Evolutionary conservation across 2,888 invertebrate genomes (phyloP), one percentile per base, ranked within the genome.

Genomic region (Drosophila nr. fundita): DNA sequence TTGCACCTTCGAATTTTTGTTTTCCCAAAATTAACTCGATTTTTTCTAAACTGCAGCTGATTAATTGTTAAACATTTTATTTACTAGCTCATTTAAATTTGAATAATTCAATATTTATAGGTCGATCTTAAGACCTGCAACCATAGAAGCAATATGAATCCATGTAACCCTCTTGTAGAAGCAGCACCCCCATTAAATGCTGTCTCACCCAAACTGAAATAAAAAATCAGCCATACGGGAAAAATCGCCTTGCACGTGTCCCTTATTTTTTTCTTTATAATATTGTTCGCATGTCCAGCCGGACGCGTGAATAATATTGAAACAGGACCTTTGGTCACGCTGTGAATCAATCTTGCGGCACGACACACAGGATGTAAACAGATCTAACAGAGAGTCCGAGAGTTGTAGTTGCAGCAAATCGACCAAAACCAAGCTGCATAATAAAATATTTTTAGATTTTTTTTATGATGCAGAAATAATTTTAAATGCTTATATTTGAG

Each of bases 381-480:
- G 61, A 76, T 72, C 77, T 66, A 60, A 58, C 73, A 11, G 36
- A 11, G 36, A 48, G 50, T 64, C 29, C 68, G 29, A 57, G 57
- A 49, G 24, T 53, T 57, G 40, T 55, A 24, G 24, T 48, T 48
- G 42, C 13, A 13, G 18, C 29, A 38, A 48, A 18, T 24, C 45
- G 38, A 21, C 55, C 27, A 4, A n/a, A 36, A 34, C 21, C 64
- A 60, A 60, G 50, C 40, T 52, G 78, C 70, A 77, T 73, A 65
- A 8, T 70, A 73, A 85, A 73, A 73, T 78, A 76, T 85, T 74
- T 83, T 76, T 59, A 67, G 77, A 74, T 62, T 45, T 78, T 78
- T 80, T 90, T 87, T 82, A 87, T 90, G 89, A 82, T 82, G 90
- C 89, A 84, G 87, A 84, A 85, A 89, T 87, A 82, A 90, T 89